Evolutionary conservation across 2,113 vertebrate genomes (phyloP), one percentile per base, ranked within the genome.

Genomic region (Gallinago jamesoni): DNA sequence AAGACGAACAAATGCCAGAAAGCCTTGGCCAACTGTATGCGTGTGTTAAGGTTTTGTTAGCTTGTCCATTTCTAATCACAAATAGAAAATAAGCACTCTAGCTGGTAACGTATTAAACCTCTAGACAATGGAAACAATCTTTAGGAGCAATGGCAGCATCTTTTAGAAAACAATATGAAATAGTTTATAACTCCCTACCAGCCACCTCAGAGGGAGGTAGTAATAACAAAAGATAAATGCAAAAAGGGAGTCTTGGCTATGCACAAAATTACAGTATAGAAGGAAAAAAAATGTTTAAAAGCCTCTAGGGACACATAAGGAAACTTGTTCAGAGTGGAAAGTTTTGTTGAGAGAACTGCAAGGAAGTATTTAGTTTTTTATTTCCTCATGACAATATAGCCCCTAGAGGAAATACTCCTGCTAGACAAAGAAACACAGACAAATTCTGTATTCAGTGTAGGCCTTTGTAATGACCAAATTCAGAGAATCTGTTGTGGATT

Each of bases 311-410:
- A 85, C 4, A 13, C 52, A 77, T 77, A 95, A 92, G 56, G 63
- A 97, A 94, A 84, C 52, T 53, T 87, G 48, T 22, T 53, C 3
- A 84, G 57, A 94, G 76, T 25, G 19, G 18, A 88, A 92, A 73
- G 5, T 84, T 45, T 37, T 87, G 13, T 45, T 93, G 70, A 95
- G 94, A 94, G 64, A 94, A 53, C 41, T 59, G 41, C 28, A 90
- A 95, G 47, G 39, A 96, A 93, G 31, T 76, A 86, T 74, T 95
- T 66, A 76, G 39, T 3, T 48, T 86, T 92, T 94, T 53, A 80
- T 74, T 96, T 95, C 78, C 60, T 96, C 7, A 37, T 52, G 43
- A 23, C 79, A 23, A 18, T 59, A 8, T 37, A 93, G 37, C 48
- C 45, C 11, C 56, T 74, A 30, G 18, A 52, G 50, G 30, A 95